Evolutionary conservation across 2,888 invertebrate species (phyloP), one percentile per base, ranked within the genome.

Genomic region (Lysandra bellargus): DNA sequence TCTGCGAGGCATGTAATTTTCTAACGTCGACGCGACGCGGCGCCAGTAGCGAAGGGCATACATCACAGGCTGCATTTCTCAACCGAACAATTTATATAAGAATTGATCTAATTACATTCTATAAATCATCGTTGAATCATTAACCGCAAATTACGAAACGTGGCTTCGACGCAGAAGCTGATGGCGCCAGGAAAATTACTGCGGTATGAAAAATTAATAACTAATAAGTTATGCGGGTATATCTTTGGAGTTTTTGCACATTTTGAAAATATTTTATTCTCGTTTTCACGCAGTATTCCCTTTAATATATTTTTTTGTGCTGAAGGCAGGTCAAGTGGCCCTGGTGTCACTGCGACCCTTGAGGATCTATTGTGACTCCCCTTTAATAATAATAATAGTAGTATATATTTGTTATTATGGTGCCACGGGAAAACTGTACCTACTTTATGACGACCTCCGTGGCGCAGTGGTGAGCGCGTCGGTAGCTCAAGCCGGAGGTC

Each of bases 1-100:
- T 90, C 88, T 89, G 87, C 88, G 83, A 90, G 88, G 88, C 89
- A 87, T 92, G 89, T 91, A 92, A 94, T 93, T 94, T 92, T 90
- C 89, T 92, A 90, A 91, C 90, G 87, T 87, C 87, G 90, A 87
- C 90, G 92, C 90, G 91, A 88, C 90, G 82, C 87, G 93, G 93
- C 93, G 93, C 92, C 92, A 89, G 84, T 83, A 86, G 90, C 90
- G 89, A 91, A 91, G 90, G 89, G 84, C 88, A 92, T 92, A 88
- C 87, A 84, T 89, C 88, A 88, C 84, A 84, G 81, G 87, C 87
- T 85, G 87, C 85, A 84, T 86, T 88, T 91, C 86, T 88, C 86
- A 87, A 86, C 85, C 83, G 85, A 86, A 86, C 85, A 86, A 85
- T 88, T 89, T 89, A 92, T 91, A 90, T 89, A 90, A 91, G 84